These are phyloP conservation scores for Caenorhabditis inopinata DNA, from an alignment of 1,140 invertebrate species.

Conservation along the genomic window DNA sequence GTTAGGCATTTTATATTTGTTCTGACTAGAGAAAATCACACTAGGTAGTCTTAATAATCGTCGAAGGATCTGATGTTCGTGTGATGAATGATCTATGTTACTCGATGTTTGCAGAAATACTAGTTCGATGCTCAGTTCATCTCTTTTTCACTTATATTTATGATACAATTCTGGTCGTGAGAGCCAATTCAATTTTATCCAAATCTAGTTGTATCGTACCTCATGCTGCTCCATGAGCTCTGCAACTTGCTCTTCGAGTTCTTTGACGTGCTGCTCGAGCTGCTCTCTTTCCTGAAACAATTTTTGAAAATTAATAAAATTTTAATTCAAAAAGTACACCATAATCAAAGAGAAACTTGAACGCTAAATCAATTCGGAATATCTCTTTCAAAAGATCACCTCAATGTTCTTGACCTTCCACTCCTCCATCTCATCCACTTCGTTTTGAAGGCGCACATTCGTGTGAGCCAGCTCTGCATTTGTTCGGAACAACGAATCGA, in stretches of 20 bases:
- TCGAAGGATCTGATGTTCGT: no score
- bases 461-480: conserved; percentile 58
- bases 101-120: no score
- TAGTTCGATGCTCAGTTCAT: no score
- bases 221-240: conserved; percentile 35
- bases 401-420: not conserved
- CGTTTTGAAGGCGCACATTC: conserved; percentile 55
- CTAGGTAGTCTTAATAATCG: no score
- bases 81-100: no score
- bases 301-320: not conserved
- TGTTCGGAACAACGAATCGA: conserved; percentile 59
- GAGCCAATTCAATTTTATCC: no score
- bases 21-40: no score
- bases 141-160: no score
- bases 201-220: not conserved
- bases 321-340: not conserved
- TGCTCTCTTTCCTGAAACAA: conserved; percentile 3
- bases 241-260: conserved; percentile 30
- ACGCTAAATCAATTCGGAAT: no score
- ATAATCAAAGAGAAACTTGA: no score
- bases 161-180: no score
- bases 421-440: conserved; percentile 47
- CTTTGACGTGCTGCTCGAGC: conserved; percentile 11
- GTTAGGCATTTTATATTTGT: no score
- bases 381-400: not conserved